phyloP scores from a whole-genome alignment of 2,888 invertebrate genomes.

The Malthinus seriepunctatus region DNA sequence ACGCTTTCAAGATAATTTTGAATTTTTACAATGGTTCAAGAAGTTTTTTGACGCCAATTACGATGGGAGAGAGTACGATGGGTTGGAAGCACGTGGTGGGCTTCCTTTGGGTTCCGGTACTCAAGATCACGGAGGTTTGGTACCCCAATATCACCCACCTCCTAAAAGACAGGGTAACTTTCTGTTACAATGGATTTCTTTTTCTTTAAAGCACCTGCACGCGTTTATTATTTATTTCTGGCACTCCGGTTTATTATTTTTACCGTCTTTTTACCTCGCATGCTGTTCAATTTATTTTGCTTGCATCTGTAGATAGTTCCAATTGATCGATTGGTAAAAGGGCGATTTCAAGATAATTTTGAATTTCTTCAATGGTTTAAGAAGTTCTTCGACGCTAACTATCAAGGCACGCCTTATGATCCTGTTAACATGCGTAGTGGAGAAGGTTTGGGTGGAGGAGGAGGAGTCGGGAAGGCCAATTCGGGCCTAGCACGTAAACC shows the following conservation, averaged over 20 bases:
- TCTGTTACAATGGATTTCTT: constrained; percentile 19
- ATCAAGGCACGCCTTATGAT: constrained; percentile 93
- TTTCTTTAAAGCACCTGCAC: constrained; percentile 26
- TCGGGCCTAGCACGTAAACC: constrained; percentile 55
- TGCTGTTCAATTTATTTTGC: constrained; percentile 33
- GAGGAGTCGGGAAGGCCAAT: constrained; percentile 60
- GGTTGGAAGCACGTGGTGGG: constrained; percentile 84
- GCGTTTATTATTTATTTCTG: constrained; percentile 19
- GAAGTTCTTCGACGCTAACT: constrained; percentile 99
- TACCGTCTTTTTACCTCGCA: constrained; percentile 22
- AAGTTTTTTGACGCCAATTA: constrained; percentile 99
- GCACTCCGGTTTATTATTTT: constrained; percentile 10
- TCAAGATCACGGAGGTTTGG: constrained; percentile 54
- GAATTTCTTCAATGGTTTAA: constrained; percentile 99
- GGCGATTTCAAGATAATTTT: constrained; percentile 99
- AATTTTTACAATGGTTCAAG: constrained; percentile 99
- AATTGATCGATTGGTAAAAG: constrained; percentile 94
- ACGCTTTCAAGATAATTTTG: constrained; percentile 99
- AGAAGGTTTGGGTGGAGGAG: constrained; percentile 78
- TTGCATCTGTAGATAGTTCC: constrained; percentile 76
- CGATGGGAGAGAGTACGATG: constrained; percentile 96
- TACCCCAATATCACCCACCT: constrained; percentile 50
- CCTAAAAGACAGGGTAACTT: constrained; percentile 43
- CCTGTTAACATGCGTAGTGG: constrained; percentile 85
- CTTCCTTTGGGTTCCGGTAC: constrained; percentile 70